Evolutionary conservation across 2,888 invertebrate species (phyloP).

Genomic region (Pristionchus arcanus): DNA sequence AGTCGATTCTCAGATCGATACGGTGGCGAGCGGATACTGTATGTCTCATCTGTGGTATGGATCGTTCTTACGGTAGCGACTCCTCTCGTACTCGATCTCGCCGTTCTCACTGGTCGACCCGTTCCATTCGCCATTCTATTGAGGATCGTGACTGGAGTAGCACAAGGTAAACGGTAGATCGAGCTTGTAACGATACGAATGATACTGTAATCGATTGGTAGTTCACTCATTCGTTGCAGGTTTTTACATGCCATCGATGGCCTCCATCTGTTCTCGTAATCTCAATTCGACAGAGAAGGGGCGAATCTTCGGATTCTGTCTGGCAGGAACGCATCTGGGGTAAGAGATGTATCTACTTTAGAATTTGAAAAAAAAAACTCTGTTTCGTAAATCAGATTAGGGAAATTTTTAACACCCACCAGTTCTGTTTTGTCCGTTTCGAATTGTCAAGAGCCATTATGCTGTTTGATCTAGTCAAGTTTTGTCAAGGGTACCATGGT

Average conservation of each 20-base stretch:
- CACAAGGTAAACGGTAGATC: conserved; percentile 81
- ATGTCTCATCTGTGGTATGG: conserved; percentile 83
- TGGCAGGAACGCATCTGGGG: conserved; percentile 83
- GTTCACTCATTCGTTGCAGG: conserved; percentile 79
- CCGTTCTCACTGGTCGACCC: conserved; percentile 81
- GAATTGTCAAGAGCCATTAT: background rate
- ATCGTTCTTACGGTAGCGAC: conserved; percentile 52
- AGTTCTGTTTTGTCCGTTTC: background rate
- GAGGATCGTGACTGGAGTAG: conserved; percentile 85
- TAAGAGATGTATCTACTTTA: conserved; percentile 51
- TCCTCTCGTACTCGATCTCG: conserved; percentile 80
- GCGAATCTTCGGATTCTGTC: conserved; percentile 85
- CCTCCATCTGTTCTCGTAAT: conserved; percentile 85
- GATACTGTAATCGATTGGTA: conserved; percentile 22
- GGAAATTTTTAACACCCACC: background rate
- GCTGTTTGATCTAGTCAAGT: background rate
- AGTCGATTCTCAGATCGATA: conserved; percentile 73
- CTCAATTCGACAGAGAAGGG: conserved; percentile 85
- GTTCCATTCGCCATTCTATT: conserved; percentile 84
- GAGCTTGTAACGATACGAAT: too few species aligned
- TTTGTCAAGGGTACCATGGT: conserved; percentile 38
- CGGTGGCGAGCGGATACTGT: conserved; percentile 85
- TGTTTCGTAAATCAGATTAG: background rate
- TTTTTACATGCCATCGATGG: conserved; percentile 86
- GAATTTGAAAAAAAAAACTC: background rate